A percentile compares a stretch with the other conserved stretches of the same genome.
Conservation (phyloP, 2,888 invertebrate genomes). For the Rhingia campestris region DNA sequence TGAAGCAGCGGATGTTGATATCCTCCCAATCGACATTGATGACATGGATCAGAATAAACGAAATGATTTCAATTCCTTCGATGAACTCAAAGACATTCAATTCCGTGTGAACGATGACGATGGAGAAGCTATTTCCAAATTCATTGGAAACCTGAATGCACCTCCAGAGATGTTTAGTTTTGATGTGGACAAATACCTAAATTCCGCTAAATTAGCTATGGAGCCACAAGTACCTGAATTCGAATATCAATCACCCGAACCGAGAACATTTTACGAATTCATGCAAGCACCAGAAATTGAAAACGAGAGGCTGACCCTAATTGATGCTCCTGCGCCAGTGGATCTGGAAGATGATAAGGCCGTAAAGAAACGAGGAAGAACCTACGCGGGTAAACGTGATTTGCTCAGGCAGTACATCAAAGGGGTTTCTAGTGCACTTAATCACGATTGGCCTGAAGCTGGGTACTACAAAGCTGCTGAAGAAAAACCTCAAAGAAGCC, state of each 20-base stretch:
- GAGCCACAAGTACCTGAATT: constrained; percentile 26
- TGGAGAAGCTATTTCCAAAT: constrained; percentile 74
- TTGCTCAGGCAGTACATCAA: constrained; percentile 74
- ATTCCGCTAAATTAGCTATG: constrained; percentile 37
- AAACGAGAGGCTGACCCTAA: constrained; percentile 60
- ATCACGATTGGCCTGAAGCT: constrained; percentile 13
- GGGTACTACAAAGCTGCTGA: background rate
- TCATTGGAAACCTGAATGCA: constrained; percentile 74
- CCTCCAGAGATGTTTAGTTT: constrained; percentile 76
- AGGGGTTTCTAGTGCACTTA: constrained; percentile 67
- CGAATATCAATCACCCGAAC: constrained; percentile 40
- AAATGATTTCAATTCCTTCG: constrained; percentile 48
- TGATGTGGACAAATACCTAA: constrained; percentile 74
- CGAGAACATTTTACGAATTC: constrained; percentile 74
- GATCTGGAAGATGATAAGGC: background rate
- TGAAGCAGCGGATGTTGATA: background rate
- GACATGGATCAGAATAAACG: background rate
- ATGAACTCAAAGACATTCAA: constrained; percentile 72
- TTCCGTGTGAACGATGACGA: constrained; percentile 72
- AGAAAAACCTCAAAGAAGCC: constrained; percentile 29
- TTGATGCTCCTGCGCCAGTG: constrained; percentile 34
- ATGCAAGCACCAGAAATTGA: constrained; percentile 59
- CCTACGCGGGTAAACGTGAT: constrained; percentile 62
- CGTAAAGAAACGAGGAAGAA: constrained; percentile 1
- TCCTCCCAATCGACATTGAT: background rate